These are phyloP conservation scores for Myoxocephalus aenaeus DNA, from an alignment of 2,797 vertebrate genomes.

Conservation along the genomic window DNA sequence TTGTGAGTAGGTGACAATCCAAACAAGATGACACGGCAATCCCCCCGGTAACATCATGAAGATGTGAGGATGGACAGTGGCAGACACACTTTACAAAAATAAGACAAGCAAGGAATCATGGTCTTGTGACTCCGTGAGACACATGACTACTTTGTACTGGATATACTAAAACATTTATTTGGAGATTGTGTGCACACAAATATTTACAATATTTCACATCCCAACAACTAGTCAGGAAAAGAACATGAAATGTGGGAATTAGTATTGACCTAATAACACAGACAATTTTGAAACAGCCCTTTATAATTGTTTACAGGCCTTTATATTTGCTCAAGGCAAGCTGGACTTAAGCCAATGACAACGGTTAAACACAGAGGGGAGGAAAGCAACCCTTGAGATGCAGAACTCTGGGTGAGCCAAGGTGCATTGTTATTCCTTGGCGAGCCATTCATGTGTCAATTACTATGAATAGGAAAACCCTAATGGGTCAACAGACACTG, in stretches of 20 bases:
- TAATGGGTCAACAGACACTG: conserved; percentile 50
- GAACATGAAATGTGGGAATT: neutral
- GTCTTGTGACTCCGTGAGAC: conserved; percentile 17
- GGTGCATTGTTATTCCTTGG: conserved; percentile 56
- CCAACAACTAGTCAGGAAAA: neutral
- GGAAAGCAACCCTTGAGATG: conserved; percentile 38
- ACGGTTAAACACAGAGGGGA: conserved; percentile 46
- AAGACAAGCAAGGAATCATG: conserved; percentile 5
- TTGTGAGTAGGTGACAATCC: conserved; percentile 21
- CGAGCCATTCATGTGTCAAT: conserved; percentile 61
- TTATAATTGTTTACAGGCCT: neutral
- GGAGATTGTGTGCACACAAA: neutral
- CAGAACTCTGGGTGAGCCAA: conserved; percentile 20
- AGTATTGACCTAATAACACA: neutral
- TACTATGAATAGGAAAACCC: conserved; percentile 57
- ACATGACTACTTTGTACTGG: neutral
- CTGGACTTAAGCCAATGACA: conserved; percentile 47
- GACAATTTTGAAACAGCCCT: neutral
- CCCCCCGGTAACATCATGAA: conserved; percentile 26
- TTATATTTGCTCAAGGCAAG: conserved; percentile 18
- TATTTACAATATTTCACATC: neutral
- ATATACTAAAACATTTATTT: neutral
- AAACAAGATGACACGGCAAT: conserved; percentile 29
- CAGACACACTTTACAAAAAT: conserved; percentile 23
- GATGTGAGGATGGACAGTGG: conserved; percentile 23